Conservation (phyloP, 2,113 vertebrate genomes). For the Cebidichthys violaceus region DNA sequence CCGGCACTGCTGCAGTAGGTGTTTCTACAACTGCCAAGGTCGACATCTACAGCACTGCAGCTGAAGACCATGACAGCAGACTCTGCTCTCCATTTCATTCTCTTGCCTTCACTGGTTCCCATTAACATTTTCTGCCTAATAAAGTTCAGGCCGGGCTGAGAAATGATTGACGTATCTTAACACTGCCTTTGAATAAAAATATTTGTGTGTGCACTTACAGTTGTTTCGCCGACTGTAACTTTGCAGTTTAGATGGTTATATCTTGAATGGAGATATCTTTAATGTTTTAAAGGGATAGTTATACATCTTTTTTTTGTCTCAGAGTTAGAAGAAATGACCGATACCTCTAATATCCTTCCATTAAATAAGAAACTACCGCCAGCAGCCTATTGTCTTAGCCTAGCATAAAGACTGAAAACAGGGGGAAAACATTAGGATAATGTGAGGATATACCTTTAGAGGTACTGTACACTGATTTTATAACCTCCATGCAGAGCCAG, state of each 20-base stretch:
- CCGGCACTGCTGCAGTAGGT: constrained; percentile 41
- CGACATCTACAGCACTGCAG: constrained; percentile 34
- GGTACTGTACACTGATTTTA: neutral
- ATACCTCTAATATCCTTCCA: neutral
- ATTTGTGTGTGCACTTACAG: neutral
- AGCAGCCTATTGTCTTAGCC: neutral
- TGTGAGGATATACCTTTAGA: neutral
- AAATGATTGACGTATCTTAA: neutral
- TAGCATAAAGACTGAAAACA: neutral
- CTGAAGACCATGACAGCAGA: constrained; percentile 37
- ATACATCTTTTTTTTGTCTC: neutral
- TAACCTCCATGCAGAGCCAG: neutral
- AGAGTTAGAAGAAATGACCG: neutral
- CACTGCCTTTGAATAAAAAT: neutral
- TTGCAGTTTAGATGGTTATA: neutral
- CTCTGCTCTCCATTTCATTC: neutral
- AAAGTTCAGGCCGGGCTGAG: neutral
- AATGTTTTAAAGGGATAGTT: neutral
- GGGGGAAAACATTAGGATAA: neutral
- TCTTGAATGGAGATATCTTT: neutral
- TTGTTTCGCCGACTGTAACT: neutral
- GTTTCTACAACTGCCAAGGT: constrained; percentile 64
- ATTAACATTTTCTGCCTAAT: neutral
- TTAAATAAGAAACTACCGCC: neutral
- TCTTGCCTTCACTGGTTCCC: neutral